Conservation (phyloP, 2,888 invertebrate species). For the Drosophila mercatorum region DNA sequence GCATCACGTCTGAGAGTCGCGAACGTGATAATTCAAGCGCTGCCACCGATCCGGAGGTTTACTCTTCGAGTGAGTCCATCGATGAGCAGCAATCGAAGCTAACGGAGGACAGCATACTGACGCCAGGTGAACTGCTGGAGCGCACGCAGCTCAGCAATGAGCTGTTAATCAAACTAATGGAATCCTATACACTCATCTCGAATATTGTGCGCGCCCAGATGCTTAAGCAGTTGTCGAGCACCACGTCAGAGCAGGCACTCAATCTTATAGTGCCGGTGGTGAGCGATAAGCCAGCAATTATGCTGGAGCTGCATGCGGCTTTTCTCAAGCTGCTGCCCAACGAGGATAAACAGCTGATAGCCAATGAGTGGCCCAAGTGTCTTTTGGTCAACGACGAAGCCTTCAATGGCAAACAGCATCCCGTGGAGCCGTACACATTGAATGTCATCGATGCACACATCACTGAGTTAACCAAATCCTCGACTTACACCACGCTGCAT, state of each 20-base stretch:
- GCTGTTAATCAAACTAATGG: slow-evolving; percentile 79
- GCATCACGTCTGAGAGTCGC: slow-evolving; percentile 52
- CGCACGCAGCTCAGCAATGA: slow-evolving; percentile 76
- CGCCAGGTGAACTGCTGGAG: slow-evolving; percentile 60
- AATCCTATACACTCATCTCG: slow-evolving; percentile 78
- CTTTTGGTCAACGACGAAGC: slow-evolving; percentile 79
- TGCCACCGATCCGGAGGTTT: slow-evolving; percentile 65
- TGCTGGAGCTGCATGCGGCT: slow-evolving; percentile 81
- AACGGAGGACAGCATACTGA: slow-evolving; percentile 38
- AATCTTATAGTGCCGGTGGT: slow-evolving; percentile 83
- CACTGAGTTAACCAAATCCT: slow-evolving; percentile 80
- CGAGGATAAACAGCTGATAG: slow-evolving; percentile 83
- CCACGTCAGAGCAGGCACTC: slow-evolving; percentile 79
- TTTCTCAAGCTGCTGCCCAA: slow-evolving; percentile 83
- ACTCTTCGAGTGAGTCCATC: slow-evolving; percentile 72
- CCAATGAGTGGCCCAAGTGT: slow-evolving; percentile 84
- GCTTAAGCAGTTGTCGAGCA: slow-evolving; percentile 80
- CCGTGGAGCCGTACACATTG: slow-evolving; percentile 83
- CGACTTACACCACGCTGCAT: slow-evolving; percentile 81
- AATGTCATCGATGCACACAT: slow-evolving; percentile 84
- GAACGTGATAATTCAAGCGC: slow-evolving; percentile 50
- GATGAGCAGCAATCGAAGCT: slow-evolving; percentile 70
- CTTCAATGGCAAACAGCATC: slow-evolving; percentile 81
- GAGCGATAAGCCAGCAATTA: slow-evolving; percentile 81
- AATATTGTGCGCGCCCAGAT: slow-evolving; percentile 82